phyloP scores from a whole-genome alignment of 2,797 vertebrate genomes.

The Acanthis flammea region DNA sequence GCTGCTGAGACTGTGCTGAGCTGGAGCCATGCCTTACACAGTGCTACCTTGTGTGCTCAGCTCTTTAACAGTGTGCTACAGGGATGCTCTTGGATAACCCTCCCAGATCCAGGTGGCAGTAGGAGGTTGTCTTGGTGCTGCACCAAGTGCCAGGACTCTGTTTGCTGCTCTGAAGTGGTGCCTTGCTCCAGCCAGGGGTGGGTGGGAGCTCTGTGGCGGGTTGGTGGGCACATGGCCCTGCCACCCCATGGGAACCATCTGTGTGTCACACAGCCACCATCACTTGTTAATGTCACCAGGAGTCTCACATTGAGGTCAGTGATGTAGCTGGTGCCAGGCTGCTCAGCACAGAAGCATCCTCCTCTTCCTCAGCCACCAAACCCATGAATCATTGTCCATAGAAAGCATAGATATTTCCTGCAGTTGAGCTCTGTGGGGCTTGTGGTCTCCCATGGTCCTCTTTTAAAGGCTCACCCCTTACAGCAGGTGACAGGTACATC shows the following conservation, averaged over 20 bases:
- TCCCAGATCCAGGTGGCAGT: neutral
- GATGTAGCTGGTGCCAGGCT: neutral
- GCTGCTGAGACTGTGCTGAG: accelerated
- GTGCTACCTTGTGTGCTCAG: accelerated
- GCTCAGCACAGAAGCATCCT: neutral
- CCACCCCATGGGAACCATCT: accelerated
- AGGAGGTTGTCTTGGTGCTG: neutral
- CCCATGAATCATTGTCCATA: accelerated
- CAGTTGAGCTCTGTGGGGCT: neutral
- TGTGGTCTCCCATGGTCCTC: neutral
- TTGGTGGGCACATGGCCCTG: neutral
- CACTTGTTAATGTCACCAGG: accelerated
- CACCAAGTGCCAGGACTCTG: neutral
- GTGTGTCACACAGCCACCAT: neutral
- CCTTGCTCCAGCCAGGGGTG: accelerated
- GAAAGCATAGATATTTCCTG: neutral
- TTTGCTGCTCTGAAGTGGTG: accelerated
- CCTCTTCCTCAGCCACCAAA: neutral
- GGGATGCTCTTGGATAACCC: accelerated
- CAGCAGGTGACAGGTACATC: accelerated
- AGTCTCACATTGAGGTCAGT: accelerated
- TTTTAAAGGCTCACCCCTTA: neutral
- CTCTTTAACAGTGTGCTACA: neutral
- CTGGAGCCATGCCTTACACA: neutral
- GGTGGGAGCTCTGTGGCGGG: accelerated